A percentile compares a stretch with the other conserved stretches of the same genome.
These are phyloP conservation scores for Sprattus sprattus DNA, from an alignment of 2,113 vertebrate species.

Conservation along the genomic window DNA sequence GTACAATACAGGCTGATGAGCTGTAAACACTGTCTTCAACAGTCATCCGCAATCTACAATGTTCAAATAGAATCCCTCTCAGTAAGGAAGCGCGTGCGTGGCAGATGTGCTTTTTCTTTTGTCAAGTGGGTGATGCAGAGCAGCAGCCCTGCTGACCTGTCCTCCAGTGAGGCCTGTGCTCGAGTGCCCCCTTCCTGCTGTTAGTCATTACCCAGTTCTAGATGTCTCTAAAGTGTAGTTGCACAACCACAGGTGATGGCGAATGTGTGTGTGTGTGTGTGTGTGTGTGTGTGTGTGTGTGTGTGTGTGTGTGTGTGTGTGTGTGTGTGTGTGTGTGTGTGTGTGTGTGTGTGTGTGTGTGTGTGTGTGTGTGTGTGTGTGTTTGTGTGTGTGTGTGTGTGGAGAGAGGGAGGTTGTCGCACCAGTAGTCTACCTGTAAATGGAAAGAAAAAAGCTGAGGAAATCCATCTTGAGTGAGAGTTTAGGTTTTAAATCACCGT, in stretches of 20 bases:
- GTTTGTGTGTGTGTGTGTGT: not conserved
- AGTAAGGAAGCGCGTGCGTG: no score
- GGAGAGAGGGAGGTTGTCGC: not conserved
- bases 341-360: not conserved
- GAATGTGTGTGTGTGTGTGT: not conserved
- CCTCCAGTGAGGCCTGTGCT: not conserved
- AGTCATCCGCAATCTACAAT: not conserved
- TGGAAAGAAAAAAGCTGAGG: not conserved
- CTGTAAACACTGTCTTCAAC: not conserved
- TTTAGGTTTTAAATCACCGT: not conserved
- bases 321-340: not conserved
- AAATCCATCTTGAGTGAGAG: not conserved
- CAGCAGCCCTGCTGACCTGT: not conserved
- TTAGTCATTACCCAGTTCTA: not conserved
- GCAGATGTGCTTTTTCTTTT: not conserved
- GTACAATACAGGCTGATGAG: no score
- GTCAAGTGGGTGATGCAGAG: not conserved
- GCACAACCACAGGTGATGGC: not conserved
- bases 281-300: not conserved
- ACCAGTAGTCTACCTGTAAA: not conserved
- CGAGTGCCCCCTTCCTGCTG: not conserved
- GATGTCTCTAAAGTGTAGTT: not conserved
- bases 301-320: not conserved
- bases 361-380: not conserved
- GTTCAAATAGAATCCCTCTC: no score